Percentiles rank a stretch among this genome's conserved stretches.
phyloP scores from a whole-genome alignment of 2,888 invertebrate genomes.

The Drosophila prostipennis region DNA sequence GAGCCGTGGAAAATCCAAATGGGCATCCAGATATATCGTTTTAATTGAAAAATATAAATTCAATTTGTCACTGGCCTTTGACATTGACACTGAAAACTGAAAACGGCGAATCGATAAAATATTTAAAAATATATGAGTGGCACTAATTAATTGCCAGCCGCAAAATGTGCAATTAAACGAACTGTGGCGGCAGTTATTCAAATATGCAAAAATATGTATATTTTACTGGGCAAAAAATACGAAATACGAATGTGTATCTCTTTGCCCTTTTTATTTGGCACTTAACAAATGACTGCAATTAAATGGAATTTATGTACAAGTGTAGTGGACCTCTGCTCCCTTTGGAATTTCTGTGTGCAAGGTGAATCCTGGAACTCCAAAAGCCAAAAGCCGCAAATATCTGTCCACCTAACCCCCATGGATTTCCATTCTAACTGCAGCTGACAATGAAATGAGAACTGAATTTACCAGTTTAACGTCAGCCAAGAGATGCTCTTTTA shows the following conservation, averaged over 20 bases:
- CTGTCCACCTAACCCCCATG: background rate
- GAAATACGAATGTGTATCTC: conserved; percentile 11
- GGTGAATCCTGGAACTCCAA: background rate
- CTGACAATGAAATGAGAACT: conserved; percentile 20
- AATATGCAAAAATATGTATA: background rate
- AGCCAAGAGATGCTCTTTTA: background rate
- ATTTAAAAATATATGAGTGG: background rate
- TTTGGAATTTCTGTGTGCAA: background rate
- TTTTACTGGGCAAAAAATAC: too few relatives aligned
- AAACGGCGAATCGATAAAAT: conserved; percentile 10
- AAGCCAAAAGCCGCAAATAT: conserved; percentile 13
- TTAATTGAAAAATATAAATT: conserved; percentile 34
- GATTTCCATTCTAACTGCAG: conserved; percentile 13
- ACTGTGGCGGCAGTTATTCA: conserved; percentile 10
- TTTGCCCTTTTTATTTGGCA: conserved; percentile 3
- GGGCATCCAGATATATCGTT: background rate
- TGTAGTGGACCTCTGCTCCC: background rate
- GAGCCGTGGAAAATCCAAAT: conserved; percentile 15
- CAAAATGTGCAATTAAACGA: conserved; percentile 29
- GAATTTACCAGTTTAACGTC: fast-evolving
- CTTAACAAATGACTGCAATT: conserved; percentile 33
- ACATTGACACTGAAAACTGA: conserved; percentile 15
- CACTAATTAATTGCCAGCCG: conserved; percentile 26
- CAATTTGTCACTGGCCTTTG: conserved; percentile 19
- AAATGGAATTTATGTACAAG: conserved; percentile 11